Conservation (phyloP, 1,140 invertebrate species). For the Brachionus sp. region DNA sequence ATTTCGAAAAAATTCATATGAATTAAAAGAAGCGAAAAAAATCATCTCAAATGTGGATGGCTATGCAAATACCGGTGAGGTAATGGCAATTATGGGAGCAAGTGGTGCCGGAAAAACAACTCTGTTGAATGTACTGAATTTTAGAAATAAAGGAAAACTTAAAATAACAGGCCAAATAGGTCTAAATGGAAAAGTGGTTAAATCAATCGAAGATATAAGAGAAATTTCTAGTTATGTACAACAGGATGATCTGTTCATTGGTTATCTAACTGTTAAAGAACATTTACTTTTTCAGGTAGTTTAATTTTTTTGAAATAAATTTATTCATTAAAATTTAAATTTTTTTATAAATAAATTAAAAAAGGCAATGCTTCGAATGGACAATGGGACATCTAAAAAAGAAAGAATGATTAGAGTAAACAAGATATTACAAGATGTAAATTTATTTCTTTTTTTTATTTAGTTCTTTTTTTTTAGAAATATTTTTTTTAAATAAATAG, state of each 20-base stretch:
- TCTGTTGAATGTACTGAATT: constrained; percentile 82
- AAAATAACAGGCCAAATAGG: constrained; percentile 68
- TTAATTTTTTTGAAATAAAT: background rate
- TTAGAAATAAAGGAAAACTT: constrained; percentile 70
- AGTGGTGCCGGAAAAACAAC: constrained; percentile 75
- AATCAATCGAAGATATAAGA: constrained; percentile 49
- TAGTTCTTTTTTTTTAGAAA: too few relatives aligned
- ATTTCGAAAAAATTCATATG: background rate
- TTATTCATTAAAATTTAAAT: background rate
- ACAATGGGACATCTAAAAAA: constrained; percentile 69
- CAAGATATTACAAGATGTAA: constrained; percentile 74
- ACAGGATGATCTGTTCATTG: constrained; percentile 68
- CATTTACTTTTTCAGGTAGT: constrained; percentile 61
- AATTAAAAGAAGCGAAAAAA: background rate
- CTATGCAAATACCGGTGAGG: constrained; percentile 77
- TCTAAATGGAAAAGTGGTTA: constrained; percentile 54
- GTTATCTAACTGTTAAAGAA: constrained; percentile 63
- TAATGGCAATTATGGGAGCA: constrained; percentile 86
- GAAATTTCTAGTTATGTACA: constrained; percentile 84
- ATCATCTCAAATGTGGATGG: constrained; percentile 67
- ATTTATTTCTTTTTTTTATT: too few relatives aligned
- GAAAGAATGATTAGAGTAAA: constrained; percentile 78
- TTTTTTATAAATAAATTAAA: background rate
- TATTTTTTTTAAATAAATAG: too few relatives aligned
- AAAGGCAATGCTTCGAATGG: constrained; percentile 68